Base-by-base conservation (phyloP, 2,113 vertebrate genomes). In the Carollia perspicillata region DNA sequence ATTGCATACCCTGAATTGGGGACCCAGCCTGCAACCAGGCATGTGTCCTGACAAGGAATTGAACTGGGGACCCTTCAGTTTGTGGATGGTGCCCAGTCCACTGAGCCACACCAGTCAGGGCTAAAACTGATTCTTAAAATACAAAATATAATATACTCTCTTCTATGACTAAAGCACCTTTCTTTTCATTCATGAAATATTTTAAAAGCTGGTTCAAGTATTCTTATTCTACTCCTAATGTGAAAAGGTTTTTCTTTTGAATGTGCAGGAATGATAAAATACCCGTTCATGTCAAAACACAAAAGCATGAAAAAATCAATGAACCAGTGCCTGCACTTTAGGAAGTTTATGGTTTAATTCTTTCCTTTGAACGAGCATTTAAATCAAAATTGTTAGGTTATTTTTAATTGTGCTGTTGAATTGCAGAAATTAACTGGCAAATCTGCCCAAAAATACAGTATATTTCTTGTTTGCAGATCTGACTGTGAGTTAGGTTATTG, bases 321-420 rank as follows among this genome's bases (percentile, higher is more conserved):
- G 17, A 84, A 95, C 8, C 17, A 93, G 26, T 58, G 8, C 17
- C 28, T 94, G 2, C 8, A 13, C 26, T 96, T 97, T 90, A 88
- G 22, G 40, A 94, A 88, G 58, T 3, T 53, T 72, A 17, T 40
- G 0, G 17, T 84, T 95, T 95, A 75, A 92, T 71, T 63, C 1
- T 71, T 97, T 97, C 17, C 80, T 84, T 89, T 13, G 42, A 93
- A 9, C 75, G 33, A 71, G 30, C 81, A 92, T 47, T 92, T 94
- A 95, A 90, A 12, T 75, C 88, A 53, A 97, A 97, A 89, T 37
- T 87, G 22, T 69, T 93, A 74, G 3, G 18, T 84, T 23, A 18
- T 96, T 97, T 96, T 93, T 93, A 89, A 71, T 37, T 79, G 63
- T 65, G 14, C 55, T 92, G 8, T n/a, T 86, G 18, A 91, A 95